These are phyloP conservation scores for Ammodramus savannarum DNA, from an alignment of 2,113 vertebrate species.

Conservation along the genomic window DNA sequence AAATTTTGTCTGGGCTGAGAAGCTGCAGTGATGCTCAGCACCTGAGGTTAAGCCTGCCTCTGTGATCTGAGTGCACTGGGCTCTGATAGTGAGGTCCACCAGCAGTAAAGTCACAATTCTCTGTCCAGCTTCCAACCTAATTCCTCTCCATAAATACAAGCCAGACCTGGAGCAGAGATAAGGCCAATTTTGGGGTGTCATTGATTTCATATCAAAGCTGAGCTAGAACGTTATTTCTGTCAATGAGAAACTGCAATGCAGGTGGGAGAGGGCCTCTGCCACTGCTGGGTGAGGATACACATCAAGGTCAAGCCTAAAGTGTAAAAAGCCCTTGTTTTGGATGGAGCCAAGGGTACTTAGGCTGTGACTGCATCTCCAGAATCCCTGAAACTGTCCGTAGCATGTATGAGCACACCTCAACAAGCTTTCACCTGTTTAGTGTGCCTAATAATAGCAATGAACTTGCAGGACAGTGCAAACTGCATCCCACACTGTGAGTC, in stretches of 20 bases:
- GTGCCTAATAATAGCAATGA: constrained; percentile 26
- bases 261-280: background rate
- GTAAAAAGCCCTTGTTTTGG: background rate
- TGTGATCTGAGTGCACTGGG: fast-evolving
- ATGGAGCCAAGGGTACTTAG: background rate
- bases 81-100: background rate
- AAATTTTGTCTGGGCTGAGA: background rate
- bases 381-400: background rate
- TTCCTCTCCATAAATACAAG: background rate
- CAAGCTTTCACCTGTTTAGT: background rate
- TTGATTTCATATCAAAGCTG: background rate
- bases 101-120: background rate
- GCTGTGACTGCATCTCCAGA: background rate
- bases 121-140: background rate
- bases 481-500: background rate
- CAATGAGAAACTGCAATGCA: background rate
- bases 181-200: background rate
- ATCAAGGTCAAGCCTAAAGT: background rate
- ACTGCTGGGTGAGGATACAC: background rate
- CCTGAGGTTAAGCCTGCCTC: background rate
- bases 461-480: background rate
- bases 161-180: fast-evolving
- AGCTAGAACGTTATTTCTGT: fast-evolving
- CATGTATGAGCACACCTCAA: background rate
- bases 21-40: fast-evolving